Evolutionary conservation across 92 coral and sea anemone genomes (phyloP), one percentile per base, ranked within the genome.

Genomic region (Pocillopora grandis): DNA sequence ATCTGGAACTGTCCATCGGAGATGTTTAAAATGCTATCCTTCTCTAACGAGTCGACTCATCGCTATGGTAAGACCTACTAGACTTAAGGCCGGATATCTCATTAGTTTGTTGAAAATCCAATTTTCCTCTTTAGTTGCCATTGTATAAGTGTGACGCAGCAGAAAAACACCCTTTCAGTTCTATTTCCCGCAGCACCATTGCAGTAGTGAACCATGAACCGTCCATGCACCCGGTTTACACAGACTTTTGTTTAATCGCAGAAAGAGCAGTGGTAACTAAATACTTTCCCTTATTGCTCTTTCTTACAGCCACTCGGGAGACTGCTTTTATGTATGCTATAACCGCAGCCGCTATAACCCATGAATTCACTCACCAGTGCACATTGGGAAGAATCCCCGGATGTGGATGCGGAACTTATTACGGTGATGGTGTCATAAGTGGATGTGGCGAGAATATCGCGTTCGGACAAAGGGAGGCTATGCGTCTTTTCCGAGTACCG

Each of bases 371-470:
- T 11, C 37, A 5, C 11, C 87, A 89, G 71, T 94, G 98, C 76
- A 88, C 95, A 33, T 37, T 71, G 71, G 90, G 89, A 21, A 84
- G 70, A 75, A 80, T 94, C 66, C 91, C 90, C 58, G 90, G 90
- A 83, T 94, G 98, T 81, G 72, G 75, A 33, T 94, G 98, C 72
- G 70, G 84, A 79, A 58, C 84, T 82, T 27, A 27, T 27, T 27
- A 27, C 31, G 31, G 31, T 27, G 31, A 27, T 27, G 31, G 31
- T 27, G 31, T 27, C 1, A 80, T 90, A 90, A 88, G 91, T 14
- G 92, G 98, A 35, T 96, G 98, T 63, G 80, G 91, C 42, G 98
- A 94, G 71, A 90, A 96, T 65, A 86, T 89, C 80, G 76, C 76
- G 67, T 94, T 90, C 78, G 98, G 98, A 3, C 93, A 90, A 17